These are phyloP conservation scores for Pongo pygmaeus DNA, from an alignment of 2,113 vertebrate species.

Conservation along the genomic window DNA sequence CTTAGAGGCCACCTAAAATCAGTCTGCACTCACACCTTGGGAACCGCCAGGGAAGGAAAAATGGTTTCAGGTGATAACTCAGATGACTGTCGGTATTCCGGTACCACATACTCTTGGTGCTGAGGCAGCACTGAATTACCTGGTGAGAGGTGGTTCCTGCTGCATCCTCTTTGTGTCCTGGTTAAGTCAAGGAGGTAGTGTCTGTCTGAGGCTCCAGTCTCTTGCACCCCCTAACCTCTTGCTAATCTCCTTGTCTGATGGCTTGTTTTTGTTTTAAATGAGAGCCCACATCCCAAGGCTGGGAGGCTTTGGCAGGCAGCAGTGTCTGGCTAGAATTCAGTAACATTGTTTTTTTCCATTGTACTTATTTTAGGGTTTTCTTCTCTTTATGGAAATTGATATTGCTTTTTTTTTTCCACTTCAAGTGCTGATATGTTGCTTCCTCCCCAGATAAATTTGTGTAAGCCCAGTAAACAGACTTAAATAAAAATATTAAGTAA, in stretches of 20 bases:
- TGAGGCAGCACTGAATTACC: not conserved
- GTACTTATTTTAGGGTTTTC: not conserved
- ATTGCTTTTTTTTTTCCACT: not conserved
- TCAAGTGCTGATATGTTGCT: not conserved
- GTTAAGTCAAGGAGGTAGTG: not conserved
- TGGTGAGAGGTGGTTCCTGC: not conserved
- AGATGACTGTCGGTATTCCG: accelerated
- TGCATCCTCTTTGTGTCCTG: too few species aligned
- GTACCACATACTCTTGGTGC: accelerated
- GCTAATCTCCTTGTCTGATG: not conserved
- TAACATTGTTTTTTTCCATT: not conserved
- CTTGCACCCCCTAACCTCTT: not conserved
- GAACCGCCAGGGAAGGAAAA: accelerated
- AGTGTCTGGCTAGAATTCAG: not conserved
- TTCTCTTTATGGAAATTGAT: not conserved
- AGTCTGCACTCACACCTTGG: accelerated
- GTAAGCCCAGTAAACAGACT: not conserved
- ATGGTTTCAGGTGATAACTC: not conserved
- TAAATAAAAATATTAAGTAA: not conserved
- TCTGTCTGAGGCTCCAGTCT: not conserved
- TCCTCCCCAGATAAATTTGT: not conserved
- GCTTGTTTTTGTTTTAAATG: not conserved
- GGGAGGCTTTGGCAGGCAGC: not conserved
- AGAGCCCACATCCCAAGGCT: not conserved
- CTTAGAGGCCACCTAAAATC: not conserved